A percentile compares a stretch with the other conserved stretches of the same genome.
These are phyloP conservation scores for Pseudobourletiella spinata DNA, from an alignment of 1,140 invertebrate species.

Conservation along the genomic window DNA sequence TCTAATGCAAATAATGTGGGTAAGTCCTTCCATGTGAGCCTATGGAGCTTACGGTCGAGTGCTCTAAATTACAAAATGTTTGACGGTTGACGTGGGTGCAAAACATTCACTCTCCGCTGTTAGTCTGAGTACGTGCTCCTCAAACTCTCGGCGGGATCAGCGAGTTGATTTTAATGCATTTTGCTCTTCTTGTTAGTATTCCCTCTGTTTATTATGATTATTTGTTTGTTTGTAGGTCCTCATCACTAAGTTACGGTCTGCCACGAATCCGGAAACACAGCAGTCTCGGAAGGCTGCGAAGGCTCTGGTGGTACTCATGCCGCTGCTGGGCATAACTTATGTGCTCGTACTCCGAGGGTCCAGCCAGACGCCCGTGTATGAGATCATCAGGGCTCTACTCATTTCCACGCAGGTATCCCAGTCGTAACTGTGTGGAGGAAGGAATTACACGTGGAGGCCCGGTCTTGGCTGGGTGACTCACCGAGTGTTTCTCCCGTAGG, in stretches of 20 bases:
- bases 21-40: conserved; percentile 39
- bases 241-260: conserved; percentile 80
- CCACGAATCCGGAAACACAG: conserved; percentile 73
- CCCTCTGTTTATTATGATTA: background rate
- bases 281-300: conserved; percentile 83
- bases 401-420: conserved; percentile 72
- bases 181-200: background rate
- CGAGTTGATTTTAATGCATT: too few relatives aligned
- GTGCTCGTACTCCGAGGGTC: conserved; percentile 66
- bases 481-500: too few relatives aligned
- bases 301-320: conserved; percentile 75
- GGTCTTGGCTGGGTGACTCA: too few relatives aligned
- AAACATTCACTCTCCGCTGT: too few relatives aligned
- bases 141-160: too few relatives aligned
- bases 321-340: conserved; percentile 79
- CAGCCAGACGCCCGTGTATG: conserved; percentile 25
- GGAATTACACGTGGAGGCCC: background rate
- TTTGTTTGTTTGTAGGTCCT: conserved; percentile 56
- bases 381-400: conserved; percentile 53
- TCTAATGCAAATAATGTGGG: conserved; percentile 85
- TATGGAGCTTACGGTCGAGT: background rate
- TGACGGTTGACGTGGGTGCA: too few relatives aligned
- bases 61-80: too few relatives aligned
- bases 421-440: background rate
- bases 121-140: too few relatives aligned